Conservation (phyloP, 2,113 vertebrate species). For the Trematomus loennbergii region DNA sequence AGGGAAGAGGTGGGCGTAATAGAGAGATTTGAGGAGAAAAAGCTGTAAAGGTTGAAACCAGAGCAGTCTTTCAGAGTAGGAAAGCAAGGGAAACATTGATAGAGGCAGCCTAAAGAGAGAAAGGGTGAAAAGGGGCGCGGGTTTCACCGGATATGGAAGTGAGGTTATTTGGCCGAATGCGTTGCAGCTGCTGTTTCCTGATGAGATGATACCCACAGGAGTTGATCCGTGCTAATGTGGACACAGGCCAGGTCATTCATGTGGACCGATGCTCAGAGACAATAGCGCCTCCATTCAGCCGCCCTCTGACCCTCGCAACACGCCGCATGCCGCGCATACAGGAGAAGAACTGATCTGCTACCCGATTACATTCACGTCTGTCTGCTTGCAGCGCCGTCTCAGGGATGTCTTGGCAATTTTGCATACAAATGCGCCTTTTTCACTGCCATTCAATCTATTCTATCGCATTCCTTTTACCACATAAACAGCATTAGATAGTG, state of each 20-base stretch:
- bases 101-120: conserved; percentile 54
- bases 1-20: conserved; percentile 37
- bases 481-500: conserved; percentile 32
- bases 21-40: conserved; percentile 43
- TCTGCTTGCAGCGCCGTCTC: conserved; percentile 64
- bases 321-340: neutral
- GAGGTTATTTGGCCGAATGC: conserved; percentile 52
- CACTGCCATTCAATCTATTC: conserved; percentile 56
- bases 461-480: conserved; percentile 49
- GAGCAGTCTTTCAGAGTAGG: conserved; percentile 27
- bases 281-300: conserved; percentile 63
- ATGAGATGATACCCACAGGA: conserved; percentile 60
- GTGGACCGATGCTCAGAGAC: conserved; percentile 76
- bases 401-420: conserved; percentile 57
- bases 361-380: conserved; percentile 69
- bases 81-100: conserved; percentile 50
- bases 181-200: conserved; percentile 55
- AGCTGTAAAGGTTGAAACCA: conserved; percentile 36
- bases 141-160: conserved; percentile 58
- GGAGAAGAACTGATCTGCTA: conserved; percentile 68
- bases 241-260: conserved; percentile 71
- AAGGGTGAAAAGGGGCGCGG: conserved; percentile 38
- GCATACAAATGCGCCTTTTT: conserved; percentile 76
- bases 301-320: conserved; percentile 28
- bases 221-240: conserved; percentile 75